These are phyloP conservation scores for Ochropleura leucogaster DNA, from an alignment of 2,888 invertebrate genomes.

Conservation along the genomic window DNA sequence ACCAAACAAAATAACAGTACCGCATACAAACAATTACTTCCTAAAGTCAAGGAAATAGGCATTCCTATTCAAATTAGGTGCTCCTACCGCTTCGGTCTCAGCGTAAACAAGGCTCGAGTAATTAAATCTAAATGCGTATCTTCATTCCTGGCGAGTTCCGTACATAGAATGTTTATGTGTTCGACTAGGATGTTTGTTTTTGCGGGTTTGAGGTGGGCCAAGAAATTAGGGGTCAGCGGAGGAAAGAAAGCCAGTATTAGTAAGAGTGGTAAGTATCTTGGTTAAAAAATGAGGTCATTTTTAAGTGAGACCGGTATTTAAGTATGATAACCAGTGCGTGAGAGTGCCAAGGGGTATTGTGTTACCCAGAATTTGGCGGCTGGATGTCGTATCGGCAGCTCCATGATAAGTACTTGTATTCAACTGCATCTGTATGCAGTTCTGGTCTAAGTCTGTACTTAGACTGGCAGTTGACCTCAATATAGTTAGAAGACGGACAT, in stretches of 20 bases:
- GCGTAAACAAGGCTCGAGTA: slow-evolving; percentile 51
- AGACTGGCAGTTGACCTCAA: too few relatives aligned
- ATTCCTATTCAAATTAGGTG: slow-evolving; percentile 58
- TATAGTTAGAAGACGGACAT: too few relatives aligned
- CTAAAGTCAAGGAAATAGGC: slow-evolving; percentile 48
- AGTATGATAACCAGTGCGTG: background rate
- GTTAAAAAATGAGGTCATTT: background rate
- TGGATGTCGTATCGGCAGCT: background rate
- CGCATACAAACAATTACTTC: slow-evolving; percentile 25
- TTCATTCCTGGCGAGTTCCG: slow-evolving; percentile 52
- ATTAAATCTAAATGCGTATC: slow-evolving; percentile 66
- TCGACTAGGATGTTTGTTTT: slow-evolving; percentile 53
- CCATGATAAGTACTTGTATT: background rate
- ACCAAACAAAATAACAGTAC: slow-evolving; percentile 35
- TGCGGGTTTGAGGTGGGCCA: slow-evolving; percentile 25
- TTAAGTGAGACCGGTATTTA: background rate
- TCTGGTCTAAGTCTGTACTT: too few relatives aligned
- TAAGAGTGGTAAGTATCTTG: background rate
- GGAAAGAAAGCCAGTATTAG: background rate
- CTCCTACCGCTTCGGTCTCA: slow-evolving; percentile 25
- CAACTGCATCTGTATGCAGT: too few relatives aligned
- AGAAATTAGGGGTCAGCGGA: background rate
- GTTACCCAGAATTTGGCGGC: background rate
- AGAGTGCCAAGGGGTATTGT: background rate
- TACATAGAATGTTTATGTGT: slow-evolving; percentile 60